Percentiles rank a stretch among this genome's conserved stretches.
Conservation (phyloP, 2,113 vertebrate species). For the Rhipidura dahli region DNA sequence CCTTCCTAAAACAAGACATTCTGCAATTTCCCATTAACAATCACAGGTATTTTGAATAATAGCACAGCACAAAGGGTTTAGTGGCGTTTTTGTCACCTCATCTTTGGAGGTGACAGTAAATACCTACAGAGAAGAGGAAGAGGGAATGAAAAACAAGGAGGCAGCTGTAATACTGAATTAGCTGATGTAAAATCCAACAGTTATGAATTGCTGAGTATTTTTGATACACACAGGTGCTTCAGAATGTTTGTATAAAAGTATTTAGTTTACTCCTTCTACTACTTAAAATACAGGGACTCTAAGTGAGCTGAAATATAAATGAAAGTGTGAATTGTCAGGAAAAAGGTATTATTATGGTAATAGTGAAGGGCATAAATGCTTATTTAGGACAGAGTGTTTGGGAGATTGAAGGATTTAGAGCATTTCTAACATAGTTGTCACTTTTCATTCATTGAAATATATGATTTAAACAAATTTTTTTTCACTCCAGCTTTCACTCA, state of each 20-base stretch:
- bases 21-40: not conserved
- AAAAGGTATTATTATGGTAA: not conserved
- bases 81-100: not conserved
- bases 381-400: not conserved
- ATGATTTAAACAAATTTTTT: not conserved
- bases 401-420: not conserved
- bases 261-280: not conserved
- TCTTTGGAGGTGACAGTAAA: not conserved
- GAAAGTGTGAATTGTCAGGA: not conserved
- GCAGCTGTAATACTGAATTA: not conserved
- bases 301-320: not conserved
- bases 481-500: not conserved
- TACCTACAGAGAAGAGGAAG: not conserved
- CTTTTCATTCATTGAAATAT: not conserved
- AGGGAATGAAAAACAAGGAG: not conserved
- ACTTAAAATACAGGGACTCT: not conserved
- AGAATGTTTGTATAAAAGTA: not conserved
- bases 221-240: not conserved
- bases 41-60: not conserved
- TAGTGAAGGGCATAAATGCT: not conserved
- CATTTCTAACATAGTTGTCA: not conserved
- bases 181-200: not conserved
- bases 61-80: not conserved
- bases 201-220: not conserved
- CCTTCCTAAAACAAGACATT: not conserved